Evolutionary conservation across 1,140 invertebrate genomes (phyloP).

Genomic region (Drosophila azteca): DNA sequence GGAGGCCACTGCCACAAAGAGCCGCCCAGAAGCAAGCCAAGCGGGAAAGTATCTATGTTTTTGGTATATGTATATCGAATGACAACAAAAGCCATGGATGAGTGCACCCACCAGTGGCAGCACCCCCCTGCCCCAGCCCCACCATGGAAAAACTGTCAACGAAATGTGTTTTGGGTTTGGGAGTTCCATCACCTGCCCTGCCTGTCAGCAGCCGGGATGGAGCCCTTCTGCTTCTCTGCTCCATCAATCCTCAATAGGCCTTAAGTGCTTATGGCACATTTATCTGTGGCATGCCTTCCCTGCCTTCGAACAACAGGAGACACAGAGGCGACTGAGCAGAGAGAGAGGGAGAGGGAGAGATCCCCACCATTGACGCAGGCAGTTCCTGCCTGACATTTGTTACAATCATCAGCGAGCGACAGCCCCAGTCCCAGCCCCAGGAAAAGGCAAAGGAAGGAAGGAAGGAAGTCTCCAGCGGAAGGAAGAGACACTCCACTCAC

Average conservation of each 20-base stretch:
- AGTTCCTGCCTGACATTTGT: constrained; percentile 58
- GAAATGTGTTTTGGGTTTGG: constrained; percentile 14
- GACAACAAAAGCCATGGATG: constrained; percentile 44
- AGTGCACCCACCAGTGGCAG: constrained; percentile 39
- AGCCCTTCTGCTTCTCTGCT: constrained; percentile 17
- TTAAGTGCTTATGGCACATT: constrained; percentile 62
- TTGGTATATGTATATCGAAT: constrained; percentile 7
- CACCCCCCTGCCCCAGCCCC: constrained; percentile 9
- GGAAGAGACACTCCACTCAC: constrained; percentile 42
- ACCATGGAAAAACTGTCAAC: constrained; percentile 54
- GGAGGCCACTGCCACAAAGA: constrained; percentile 8
- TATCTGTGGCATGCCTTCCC: constrained; percentile 8
- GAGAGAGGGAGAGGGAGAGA: not conserved
- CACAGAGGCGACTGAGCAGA: constrained; percentile 11
- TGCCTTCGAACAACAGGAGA: constrained; percentile 29
- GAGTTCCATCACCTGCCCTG: constrained; percentile 19
- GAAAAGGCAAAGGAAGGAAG: constrained; percentile 16
- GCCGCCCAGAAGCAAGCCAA: constrained; percentile 51
- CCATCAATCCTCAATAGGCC: constrained; percentile 41
- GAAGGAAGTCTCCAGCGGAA: constrained; percentile 41
- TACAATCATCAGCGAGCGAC: constrained; percentile 29
- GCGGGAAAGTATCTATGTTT: constrained; percentile 62
- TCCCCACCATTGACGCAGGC: constrained; percentile 31
- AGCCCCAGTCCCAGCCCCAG: not conserved
- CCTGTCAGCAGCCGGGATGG: not conserved